Evolutionary conservation across 1,140 invertebrate genomes (phyloP), one percentile per base, ranked within the genome.

Genomic region (Caenorhabditis briggsae): DNA sequence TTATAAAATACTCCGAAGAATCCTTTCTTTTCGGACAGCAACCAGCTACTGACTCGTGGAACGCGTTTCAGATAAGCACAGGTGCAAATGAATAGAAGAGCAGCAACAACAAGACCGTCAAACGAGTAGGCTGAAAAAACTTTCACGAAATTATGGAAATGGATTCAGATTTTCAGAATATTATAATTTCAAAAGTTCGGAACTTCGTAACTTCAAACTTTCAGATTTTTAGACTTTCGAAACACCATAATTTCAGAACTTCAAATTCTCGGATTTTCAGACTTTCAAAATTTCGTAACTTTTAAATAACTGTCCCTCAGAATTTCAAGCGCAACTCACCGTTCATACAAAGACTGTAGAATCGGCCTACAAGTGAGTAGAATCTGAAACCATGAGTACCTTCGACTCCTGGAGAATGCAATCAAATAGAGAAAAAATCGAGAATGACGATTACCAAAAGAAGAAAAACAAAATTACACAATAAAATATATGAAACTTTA

Each of bases 31-130:
- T 87, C 86, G 12, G 86, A 87, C 1, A 87, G 70, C 14, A 87
- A 12, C 78, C 83, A 87, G 11, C 50, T 55, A 83, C 59, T 87
- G 23, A 87, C 82, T 6, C 86, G 74, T 18, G 86, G 86, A 82
- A 87, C 55, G 16, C 86, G 74, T 48, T 87, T 87, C n/a, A 87
- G 48, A 83, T 87, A 87, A 46, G 86, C 86, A 87, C 86, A 87
- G 20, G 78, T 61, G 61, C 86, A 87, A 48, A 83, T 87, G 48
- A 87, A 50, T 48, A 87, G 48, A 58, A 87, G 82, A 56, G 82
- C 82, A 53, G 58, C 82, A 55, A 83, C 86, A 18, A 87, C 56
- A 65, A 87, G 82, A 83, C 86, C 86, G 82, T 87, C 86, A 56
- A 87, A 87, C 33, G 86, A 87, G 50, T 87, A 87, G 43, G 46